Evolutionary conservation across 1,140 invertebrate genomes (phyloP).

Genomic region (Branchinecta lindahli): DNA sequence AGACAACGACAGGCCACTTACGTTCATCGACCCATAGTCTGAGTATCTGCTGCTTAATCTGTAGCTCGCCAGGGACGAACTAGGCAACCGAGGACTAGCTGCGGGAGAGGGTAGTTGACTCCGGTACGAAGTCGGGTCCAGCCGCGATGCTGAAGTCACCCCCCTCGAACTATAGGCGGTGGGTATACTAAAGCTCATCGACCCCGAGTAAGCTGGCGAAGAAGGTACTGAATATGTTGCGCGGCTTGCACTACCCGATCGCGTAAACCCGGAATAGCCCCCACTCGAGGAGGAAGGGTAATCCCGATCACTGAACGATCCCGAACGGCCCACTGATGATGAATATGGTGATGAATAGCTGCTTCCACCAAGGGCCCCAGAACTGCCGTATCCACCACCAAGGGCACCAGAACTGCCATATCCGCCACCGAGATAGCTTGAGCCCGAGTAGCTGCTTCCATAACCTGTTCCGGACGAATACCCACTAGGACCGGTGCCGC

Average conservation of each 20-base stretch:
- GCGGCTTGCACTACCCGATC: neutral
- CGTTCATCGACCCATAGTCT: slow-evolving; percentile 5
- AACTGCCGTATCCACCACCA: too few species aligned
- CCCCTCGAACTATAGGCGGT: neutral
- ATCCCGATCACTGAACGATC: neutral
- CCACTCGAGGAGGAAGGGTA: neutral
- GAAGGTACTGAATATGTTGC: neutral
- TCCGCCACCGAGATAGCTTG: neutral
- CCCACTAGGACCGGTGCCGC: neutral
- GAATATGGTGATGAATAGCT: too few species aligned
- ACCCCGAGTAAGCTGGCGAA: neutral
- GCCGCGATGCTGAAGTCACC: neutral
- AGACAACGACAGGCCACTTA: neutral
- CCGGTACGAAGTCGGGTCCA: neutral
- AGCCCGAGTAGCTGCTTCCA: neutral
- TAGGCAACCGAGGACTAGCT: neutral
- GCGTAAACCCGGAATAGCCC: neutral
- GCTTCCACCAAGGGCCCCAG: too few species aligned
- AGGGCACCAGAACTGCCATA: too few species aligned
- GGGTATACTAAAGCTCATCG: neutral
- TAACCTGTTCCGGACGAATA: neutral
- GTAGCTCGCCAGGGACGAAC: neutral
- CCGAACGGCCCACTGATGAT: neutral
- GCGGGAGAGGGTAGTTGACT: neutral
- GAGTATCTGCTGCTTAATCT: slow-evolving; percentile 10